Percentiles rank a stretch among this genome's conserved stretches.
These are phyloP conservation scores for Scaptodrosophila latifasciaeformis DNA, from an alignment of 2,888 invertebrate species.

Conservation along the genomic window DNA sequence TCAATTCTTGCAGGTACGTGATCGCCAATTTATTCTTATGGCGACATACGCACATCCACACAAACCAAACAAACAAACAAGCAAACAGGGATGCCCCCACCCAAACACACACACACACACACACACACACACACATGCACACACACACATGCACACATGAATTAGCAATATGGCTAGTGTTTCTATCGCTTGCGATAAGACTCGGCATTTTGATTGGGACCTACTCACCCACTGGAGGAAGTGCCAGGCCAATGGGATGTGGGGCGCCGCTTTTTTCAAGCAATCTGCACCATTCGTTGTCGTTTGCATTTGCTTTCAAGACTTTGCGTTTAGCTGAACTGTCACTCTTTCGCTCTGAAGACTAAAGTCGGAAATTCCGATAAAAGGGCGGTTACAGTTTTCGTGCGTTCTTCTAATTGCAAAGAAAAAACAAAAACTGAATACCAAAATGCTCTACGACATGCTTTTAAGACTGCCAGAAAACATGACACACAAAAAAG, in stretches of 20 bases:
- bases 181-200: constrained; percentile 36
- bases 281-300: too few relatives aligned
- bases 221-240: constrained; percentile 33
- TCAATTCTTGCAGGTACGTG: constrained; percentile 88
- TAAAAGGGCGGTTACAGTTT: constrained; percentile 3
- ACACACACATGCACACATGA: constrained; percentile 18
- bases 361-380: constrained; percentile 4
- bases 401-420: constrained; percentile 41
- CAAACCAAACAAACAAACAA: constrained; percentile 13
- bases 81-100: constrained; percentile 20
- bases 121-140: constrained; percentile 14
- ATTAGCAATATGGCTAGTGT: constrained; percentile 16
- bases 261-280: too few relatives aligned
- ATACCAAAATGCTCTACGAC: too few relatives aligned
- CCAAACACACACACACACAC: constrained; percentile 6
- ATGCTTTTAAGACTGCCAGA: neutral
- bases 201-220: constrained; percentile 50
- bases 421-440: constrained; percentile 36
- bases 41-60: constrained; percentile 4
- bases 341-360: too few relatives aligned
- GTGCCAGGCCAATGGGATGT: too few relatives aligned
- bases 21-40: constrained; percentile 16
- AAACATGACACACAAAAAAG: constrained; percentile 5
- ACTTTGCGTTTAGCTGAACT: constrained; percentile 56
- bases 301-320: too few relatives aligned